phyloP scores from a whole-genome alignment of 2,113 vertebrate species.

The Panthera tigris region DNA sequence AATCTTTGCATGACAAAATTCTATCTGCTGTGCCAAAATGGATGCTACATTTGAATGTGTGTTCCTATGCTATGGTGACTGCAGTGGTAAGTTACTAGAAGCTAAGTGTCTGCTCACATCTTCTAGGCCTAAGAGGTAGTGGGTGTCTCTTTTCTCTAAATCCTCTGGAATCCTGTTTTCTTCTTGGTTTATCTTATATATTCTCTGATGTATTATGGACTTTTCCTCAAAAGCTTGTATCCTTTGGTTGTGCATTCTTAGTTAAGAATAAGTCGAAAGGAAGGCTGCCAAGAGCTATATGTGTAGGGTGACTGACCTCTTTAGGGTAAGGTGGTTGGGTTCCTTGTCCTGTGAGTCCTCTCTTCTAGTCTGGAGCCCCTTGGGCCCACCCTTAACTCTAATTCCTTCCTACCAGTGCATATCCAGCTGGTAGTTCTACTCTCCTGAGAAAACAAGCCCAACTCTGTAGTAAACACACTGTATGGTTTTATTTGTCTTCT shows the following conservation, averaged over 20 bases:
- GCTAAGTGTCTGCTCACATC: background rate
- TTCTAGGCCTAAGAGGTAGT: background rate
- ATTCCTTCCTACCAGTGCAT: background rate
- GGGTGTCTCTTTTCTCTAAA: background rate
- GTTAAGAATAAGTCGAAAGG: background rate
- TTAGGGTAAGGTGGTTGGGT: background rate
- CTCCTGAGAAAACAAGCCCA: background rate
- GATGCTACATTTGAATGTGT: background rate
- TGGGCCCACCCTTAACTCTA: background rate
- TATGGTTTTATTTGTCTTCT: background rate
- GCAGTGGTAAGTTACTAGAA: background rate
- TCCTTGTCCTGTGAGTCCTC: background rate
- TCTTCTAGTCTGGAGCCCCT: background rate
- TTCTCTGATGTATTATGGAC: background rate
- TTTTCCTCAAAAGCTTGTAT: background rate
- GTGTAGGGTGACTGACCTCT: background rate
- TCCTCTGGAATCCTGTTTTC: background rate
- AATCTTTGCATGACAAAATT: background rate
- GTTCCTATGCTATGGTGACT: background rate
- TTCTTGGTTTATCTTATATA: background rate
- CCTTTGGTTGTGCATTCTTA: background rate
- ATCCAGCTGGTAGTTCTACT: background rate
- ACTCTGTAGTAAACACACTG: background rate
- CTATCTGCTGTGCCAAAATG: background rate
- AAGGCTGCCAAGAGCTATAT: background rate